Evolutionary conservation across 1,140 invertebrate species (phyloP), one percentile per base, ranked within the genome.

Genomic region (Papilio glaucus): DNA sequence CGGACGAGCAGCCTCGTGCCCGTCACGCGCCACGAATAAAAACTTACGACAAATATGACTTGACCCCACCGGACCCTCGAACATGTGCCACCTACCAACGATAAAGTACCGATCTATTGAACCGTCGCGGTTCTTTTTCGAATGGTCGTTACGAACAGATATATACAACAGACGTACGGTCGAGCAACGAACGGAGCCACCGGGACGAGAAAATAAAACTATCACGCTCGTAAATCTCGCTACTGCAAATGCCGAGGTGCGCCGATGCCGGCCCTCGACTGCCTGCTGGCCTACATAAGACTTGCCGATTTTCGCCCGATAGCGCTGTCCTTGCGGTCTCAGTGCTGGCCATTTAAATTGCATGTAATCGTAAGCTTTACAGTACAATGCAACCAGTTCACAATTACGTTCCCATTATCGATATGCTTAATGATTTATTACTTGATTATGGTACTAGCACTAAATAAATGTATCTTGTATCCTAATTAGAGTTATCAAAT

Each of bases 281-380:
- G 81, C 78, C 81, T 79, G 77, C 75, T 89, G 89, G 82, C 89
- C 85, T 86, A 88, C 84, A 90, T 90, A 88, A 85, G 88, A 88
- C 87, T 84, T 88, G 89, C 88, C 83, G 89, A 92, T 92, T 91
- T 92, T 89, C 84, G 85, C 84, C 85, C 81, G 89, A 90, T 91
- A 92, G 77, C 82, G 83, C 75, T 87, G 85, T 85, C 90, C 89
- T 92, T 92, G 88, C 81, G 78, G 86, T 82, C 88, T 87, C 84
- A 89, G 76, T 83, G 84, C 80, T 89, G 85, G 24, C 81, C 88
- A 90, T 89, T 92, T 90, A 88, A 89, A 92, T 89, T 89, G 86
- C 85, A 90, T 83, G 83, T 79, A 84, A 85, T 84, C 85, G 85
- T 53, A 24, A 57, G 49, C 49, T 10, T 8, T 57, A 12, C 21